Percentiles rank a stretch among this genome's conserved stretches.
These are phyloP conservation scores for Phataginus tricuspis DNA, from an alignment of 2,797 vertebrate species.

Conservation along the genomic window DNA sequence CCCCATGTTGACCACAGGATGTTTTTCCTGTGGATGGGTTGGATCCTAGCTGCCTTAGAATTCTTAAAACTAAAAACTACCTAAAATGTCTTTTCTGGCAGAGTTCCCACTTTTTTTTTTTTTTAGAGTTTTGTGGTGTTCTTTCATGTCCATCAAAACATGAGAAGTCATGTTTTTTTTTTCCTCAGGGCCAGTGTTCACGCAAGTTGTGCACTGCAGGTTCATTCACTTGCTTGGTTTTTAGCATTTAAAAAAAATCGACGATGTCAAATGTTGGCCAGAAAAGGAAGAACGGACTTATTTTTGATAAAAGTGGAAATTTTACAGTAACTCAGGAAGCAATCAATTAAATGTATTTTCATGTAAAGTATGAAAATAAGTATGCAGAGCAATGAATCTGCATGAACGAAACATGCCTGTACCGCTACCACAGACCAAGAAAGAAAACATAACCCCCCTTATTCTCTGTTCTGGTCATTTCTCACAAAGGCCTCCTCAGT, in stretches of 20 bases:
- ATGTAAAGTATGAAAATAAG: neutral
- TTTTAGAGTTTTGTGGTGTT: neutral
- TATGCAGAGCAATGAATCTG: neutral
- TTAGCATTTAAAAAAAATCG: neutral
- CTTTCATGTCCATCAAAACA: neutral
- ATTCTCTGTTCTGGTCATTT: neutral
- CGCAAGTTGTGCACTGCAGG: neutral
- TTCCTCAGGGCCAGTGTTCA: neutral
- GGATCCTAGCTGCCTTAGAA: neutral
- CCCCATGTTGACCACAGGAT: neutral
- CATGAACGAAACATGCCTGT: neutral
- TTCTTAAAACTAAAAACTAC: neutral
- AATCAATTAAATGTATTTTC: neutral
- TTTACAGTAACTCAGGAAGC: neutral
- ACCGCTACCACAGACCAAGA: neutral
- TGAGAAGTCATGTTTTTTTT: accelerated
- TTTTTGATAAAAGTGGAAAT: neutral
- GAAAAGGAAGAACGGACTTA: neutral
- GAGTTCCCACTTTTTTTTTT: neutral
- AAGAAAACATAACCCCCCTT: neutral
- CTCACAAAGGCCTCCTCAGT: no score
- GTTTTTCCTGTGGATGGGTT: neutral
- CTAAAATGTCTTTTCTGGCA: neutral
- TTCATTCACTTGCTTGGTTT: neutral
- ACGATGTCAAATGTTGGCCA: neutral